Base-by-base conservation (phyloP, 2,797 vertebrate species). In the Acipenser oxyrinchus region DNA sequence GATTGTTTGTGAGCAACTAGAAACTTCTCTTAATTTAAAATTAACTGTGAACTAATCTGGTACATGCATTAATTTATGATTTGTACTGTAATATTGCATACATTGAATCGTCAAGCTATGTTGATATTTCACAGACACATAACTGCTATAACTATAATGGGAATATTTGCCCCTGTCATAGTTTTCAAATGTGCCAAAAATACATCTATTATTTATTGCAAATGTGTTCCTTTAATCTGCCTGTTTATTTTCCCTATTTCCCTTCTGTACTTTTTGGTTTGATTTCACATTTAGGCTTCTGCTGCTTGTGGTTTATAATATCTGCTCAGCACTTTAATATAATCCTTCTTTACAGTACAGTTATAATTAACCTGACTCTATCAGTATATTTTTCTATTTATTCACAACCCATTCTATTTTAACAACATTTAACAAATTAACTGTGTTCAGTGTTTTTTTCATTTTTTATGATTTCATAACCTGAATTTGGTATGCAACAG, bases 141-240 rank as follows among this genome's bases (percentile, higher is more conserved):
- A 76, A 74, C 70, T 76, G 77, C 48, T 12, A 6, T 49, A n/a
- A 9, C 48, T n/a, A 66, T 60, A n/a, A 15, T 12, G 77, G 78
- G 75, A 57, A 60, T 70, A 75, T 57, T 72, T 83, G 88, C 72
- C 80, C 78, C 80, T 82, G 80, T 81, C 81, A 81, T 78, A 83
- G 81, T 83, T 87, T 83, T 84, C 75, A 86, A 84, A 87, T 84
- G 81, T 84, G 84, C 84, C 86, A 88, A 83, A 87, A 84, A 82
- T 76, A 77, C 81, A 89, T 87, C 84, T 84, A 88, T 88, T 87
- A 87, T 89, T 89, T 85, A 86, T 82, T 88, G 85, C 84, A 86
- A 86, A 87, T 88, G 87, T 88, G 86, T 82, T 84, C 81, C 82
- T 83, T 84, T 84, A 82, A 84, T 78, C 77, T 63, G 18, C 76